Base-by-base conservation (phyloP, 2,888 invertebrate genomes). In the Drosophila lacicola region DNA sequence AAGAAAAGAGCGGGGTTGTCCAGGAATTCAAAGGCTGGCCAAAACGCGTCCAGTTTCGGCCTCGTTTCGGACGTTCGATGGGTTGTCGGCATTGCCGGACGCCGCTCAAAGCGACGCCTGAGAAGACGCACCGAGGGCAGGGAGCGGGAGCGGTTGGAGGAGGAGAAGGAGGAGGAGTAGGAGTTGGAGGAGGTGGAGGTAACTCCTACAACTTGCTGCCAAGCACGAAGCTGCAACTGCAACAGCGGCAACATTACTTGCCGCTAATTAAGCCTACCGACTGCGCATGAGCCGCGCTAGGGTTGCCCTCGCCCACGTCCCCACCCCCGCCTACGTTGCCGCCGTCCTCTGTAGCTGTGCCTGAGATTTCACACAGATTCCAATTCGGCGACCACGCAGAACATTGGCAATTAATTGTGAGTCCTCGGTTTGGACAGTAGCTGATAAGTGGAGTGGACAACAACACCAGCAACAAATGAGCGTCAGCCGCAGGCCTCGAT, bases 191-290 rank as follows among this genome's bases (percentile, higher is more conserved):
- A 25, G 37, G 17, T 17, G 29, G 29, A 54, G 37, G 46, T 61
- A 58, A 74, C 81, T 80, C 80, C 81, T 86, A 76, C 74, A 89
- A 81, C 83, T 72, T 70, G 61, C 61, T 45, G 51, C 51, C 47
- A 25, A 51, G 54, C 74, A 74, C 75, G 75, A 68, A 66, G 58
- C 64, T 25, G 58, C 46, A 58, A 56, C 73, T 33, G 62, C 55
- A 80, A 76, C 54, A 72, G 64, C 69, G 47, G 65, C 73, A 77
- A 78, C 88, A 89, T 88, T 88, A 89, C 84, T 89, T 80, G 88
- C 90, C 82, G 90, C 90, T 90, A 90, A 90, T 90, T 90, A 90
- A 90, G 90, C 87, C 75, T 82, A 82, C 84, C 82, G 74, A 78
- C 71, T 78, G 76, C 72, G 84, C 84, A 80, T 84, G 74, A 77